A percentile compares a stretch with the other conserved stretches of the same genome.
Conservation (phyloP, 2,797 vertebrate species). For the Oreonectes daqikongensis region DNA sequence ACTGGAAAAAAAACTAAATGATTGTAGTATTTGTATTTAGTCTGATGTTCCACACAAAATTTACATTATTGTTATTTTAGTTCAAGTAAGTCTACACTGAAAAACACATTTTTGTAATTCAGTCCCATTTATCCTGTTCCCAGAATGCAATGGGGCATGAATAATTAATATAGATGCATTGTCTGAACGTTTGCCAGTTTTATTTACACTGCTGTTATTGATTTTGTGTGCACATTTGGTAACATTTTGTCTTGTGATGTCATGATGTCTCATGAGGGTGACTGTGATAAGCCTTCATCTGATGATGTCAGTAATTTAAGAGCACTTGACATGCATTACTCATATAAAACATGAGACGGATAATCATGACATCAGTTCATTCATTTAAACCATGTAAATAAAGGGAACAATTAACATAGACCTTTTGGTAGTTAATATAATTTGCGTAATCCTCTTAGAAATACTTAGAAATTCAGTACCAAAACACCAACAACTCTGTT, state of each 20-base stretch:
- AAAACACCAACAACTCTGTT: not conserved
- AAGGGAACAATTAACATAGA: not conserved
- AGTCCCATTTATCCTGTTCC: not conserved
- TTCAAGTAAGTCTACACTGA: too few relatives aligned
- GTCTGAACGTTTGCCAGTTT: slow-evolving; percentile 14
- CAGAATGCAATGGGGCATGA: slow-evolving; percentile 17
- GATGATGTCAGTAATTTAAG: not conserved
- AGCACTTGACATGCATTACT: not conserved
- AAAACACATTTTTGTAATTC: not conserved
- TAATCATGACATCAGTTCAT: not conserved
- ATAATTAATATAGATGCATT: slow-evolving; percentile 4
- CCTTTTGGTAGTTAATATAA: too few relatives aligned
- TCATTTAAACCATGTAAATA: not conserved
- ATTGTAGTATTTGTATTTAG: too few relatives aligned
- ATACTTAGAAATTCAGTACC: not conserved
- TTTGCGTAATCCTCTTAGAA: too few relatives aligned
- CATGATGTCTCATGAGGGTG: slow-evolving; percentile 3
- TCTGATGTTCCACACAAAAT: too few relatives aligned
- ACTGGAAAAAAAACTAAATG: not conserved
- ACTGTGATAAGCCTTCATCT: not conserved
- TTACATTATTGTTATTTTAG: too few relatives aligned
- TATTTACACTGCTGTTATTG: slow-evolving; percentile 1
- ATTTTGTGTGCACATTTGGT: not conserved
- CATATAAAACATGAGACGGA: not conserved
- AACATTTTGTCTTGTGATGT: slow-evolving; percentile 10